A percentile compares a stretch with the other conserved stretches of the same genome.
Evolutionary conservation across 2,113 vertebrate genomes (phyloP).

Genomic region (Oriolus oriolus): DNA sequence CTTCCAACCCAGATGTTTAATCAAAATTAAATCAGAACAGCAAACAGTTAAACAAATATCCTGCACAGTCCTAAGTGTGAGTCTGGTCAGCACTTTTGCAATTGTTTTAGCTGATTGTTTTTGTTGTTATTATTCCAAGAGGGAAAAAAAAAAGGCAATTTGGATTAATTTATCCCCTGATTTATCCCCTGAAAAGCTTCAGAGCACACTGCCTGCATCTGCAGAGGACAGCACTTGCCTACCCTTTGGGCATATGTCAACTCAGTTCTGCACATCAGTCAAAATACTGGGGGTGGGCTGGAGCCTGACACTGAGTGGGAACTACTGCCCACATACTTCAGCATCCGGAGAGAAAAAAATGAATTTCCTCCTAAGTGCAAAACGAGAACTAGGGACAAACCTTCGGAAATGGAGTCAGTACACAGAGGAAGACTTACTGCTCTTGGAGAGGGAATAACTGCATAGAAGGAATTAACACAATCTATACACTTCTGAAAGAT

Average conservation of each 20-base stretch:
- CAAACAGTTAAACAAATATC: neutral
- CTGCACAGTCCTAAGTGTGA: neutral
- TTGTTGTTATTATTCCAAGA: neutral
- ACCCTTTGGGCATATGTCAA: neutral
- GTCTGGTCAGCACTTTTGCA: neutral
- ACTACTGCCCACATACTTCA: neutral
- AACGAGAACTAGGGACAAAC: neutral
- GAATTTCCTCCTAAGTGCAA: neutral
- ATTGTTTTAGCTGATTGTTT: neutral
- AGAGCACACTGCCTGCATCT: neutral
- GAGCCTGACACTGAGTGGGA: neutral
- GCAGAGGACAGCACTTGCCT: neutral
- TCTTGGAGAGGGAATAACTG: neutral
- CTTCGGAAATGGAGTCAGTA: constrained; percentile 9
- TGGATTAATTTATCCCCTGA: neutral
- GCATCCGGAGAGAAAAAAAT: neutral
- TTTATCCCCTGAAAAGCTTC: neutral
- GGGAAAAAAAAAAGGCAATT: neutral
- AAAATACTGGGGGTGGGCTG: neutral
- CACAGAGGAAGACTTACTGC: neutral
- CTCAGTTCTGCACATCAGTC: neutral
- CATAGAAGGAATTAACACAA: neutral
- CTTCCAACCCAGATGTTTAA: neutral
- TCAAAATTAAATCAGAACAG: neutral
- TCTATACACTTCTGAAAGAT: neutral